Percentiles rank a stretch among this genome's conserved stretches.
Conservation (phyloP, 2,888 invertebrate species). For the Pegoplata infirma region DNA sequence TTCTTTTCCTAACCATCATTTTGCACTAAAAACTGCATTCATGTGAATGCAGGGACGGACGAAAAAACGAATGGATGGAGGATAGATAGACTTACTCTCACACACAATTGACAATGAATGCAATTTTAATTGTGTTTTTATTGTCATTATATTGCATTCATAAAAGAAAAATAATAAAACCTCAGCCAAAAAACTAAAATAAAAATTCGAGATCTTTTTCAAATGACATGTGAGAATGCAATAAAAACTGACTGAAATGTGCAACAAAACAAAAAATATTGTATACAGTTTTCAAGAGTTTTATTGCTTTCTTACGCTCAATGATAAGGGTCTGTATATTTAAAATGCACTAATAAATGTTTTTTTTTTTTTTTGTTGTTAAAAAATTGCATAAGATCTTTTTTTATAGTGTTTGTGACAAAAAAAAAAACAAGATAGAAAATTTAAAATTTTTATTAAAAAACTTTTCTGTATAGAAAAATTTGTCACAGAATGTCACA, state of each 20-base stretch:
- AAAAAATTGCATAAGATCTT: too few species aligned
- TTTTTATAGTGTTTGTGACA: too few species aligned
- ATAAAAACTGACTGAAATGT: not conserved
- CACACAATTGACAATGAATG: constrained; percentile 54
- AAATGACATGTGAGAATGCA: constrained; percentile 1
- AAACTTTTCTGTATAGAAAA: too few species aligned
- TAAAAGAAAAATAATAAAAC: constrained; percentile 26
- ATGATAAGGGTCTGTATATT: not conserved
- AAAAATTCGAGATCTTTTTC: not conserved
- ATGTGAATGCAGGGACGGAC: constrained; percentile 4
- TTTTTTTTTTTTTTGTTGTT: too few species aligned
- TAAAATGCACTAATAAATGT: too few species aligned
- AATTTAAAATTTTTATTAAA: too few species aligned
- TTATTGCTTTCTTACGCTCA: not conserved
- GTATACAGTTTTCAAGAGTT: not conserved
- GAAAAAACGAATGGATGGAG: constrained; percentile 20
- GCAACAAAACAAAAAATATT: too few species aligned
- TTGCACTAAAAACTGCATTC: constrained; percentile 24
- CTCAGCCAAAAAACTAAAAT: constrained; percentile 24
- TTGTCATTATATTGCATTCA: constrained; percentile 53
- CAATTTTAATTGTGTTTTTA: constrained; percentile 62
- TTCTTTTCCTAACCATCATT: constrained; percentile 8
- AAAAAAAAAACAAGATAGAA: too few species aligned
- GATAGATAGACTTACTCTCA: not conserved
- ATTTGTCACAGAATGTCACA: too few species aligned